These are phyloP conservation scores for Hydractinia echinata DNA, from an alignment of 30 jellyfish, hydroid and myxozoan genomes.

Conservation along the genomic window DNA sequence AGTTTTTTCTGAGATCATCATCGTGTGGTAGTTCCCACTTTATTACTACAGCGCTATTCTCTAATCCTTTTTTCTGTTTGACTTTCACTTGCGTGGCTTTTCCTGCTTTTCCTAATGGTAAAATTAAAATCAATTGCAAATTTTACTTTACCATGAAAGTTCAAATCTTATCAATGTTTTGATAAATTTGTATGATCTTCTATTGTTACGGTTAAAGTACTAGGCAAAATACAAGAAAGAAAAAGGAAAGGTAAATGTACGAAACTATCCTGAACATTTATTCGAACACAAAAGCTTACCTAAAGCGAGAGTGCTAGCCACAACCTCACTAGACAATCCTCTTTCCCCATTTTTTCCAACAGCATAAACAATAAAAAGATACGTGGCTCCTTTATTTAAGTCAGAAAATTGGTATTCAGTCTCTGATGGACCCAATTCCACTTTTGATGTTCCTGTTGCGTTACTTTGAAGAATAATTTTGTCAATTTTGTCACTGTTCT, in stretches of 20 bases:
- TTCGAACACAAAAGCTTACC: neutral
- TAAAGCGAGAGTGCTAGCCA: neutral
- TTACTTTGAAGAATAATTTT: too few relatives aligned
- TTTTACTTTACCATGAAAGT: too few relatives aligned
- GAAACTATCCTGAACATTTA: neutral
- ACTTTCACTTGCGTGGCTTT: neutral
- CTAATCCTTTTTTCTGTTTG: constrained; percentile 8
- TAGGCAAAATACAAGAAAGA: too few relatives aligned
- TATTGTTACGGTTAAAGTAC: too few relatives aligned
- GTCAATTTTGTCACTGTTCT: too few relatives aligned
- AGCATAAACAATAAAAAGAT: neutral
- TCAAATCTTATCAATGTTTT: too few relatives aligned
- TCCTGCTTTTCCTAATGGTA: neutral
- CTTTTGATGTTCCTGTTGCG: too few relatives aligned
- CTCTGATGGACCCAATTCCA: neutral
- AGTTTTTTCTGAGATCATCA: neutral
- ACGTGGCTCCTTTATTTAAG: neutral
- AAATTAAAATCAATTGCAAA: too few relatives aligned
- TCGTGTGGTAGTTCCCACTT: neutral
- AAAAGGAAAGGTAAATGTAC: too few relatives aligned
- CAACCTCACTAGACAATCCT: neutral
- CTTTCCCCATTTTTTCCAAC: neutral
- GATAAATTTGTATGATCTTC: too few relatives aligned
- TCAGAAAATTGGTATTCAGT: neutral
- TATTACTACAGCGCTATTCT: neutral